Evolutionary conservation across 2,113 vertebrate species (phyloP).

Genomic region (Thunnus maccoyii): DNA sequence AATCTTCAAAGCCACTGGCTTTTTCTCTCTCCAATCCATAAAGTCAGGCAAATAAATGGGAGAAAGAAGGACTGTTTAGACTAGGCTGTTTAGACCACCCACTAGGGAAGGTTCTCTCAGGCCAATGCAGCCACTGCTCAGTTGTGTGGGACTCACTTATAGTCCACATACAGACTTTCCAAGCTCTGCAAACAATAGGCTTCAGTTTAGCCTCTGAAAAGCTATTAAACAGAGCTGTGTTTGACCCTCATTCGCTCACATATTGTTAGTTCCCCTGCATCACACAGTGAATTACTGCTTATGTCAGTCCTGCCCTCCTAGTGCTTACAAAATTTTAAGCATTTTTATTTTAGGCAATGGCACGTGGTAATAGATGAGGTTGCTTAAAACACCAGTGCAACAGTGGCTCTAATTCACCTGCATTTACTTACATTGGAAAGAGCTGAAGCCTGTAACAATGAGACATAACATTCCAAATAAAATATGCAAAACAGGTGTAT

Average conservation of each 20-base stretch:
- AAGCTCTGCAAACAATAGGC: constrained; percentile 59
- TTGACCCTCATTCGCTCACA: constrained; percentile 50
- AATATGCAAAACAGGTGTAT: constrained; percentile 1
- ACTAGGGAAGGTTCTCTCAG: constrained; percentile 68
- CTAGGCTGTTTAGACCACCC: constrained; percentile 60
- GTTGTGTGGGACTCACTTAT: constrained; percentile 51
- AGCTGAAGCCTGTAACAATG: constrained; percentile 4
- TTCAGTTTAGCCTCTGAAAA: constrained; percentile 58
- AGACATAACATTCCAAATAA: constrained; percentile 15
- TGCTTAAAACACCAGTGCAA: background rate
- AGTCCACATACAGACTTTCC: constrained; percentile 53
- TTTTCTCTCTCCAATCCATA: constrained; percentile 77
- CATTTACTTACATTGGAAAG: constrained; percentile 21
- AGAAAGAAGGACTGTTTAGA: constrained; percentile 73
- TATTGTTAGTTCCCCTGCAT: constrained; percentile 45
- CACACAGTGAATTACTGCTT: constrained; percentile 50
- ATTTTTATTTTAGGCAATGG: constrained; percentile 43
- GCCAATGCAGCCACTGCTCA: constrained; percentile 44
- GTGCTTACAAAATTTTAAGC: constrained; percentile 26
- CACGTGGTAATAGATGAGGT: constrained; percentile 31
- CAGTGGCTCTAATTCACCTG: background rate
- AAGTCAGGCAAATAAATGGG: constrained; percentile 79
- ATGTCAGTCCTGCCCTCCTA: constrained; percentile 30
- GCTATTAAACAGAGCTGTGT: constrained; percentile 51
- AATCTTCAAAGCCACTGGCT: constrained; percentile 85